Evolutionary conservation across 2,888 invertebrate species (phyloP), one percentile per base, ranked within the genome.

Genomic region (Pycnomerus fuliginosus): DNA sequence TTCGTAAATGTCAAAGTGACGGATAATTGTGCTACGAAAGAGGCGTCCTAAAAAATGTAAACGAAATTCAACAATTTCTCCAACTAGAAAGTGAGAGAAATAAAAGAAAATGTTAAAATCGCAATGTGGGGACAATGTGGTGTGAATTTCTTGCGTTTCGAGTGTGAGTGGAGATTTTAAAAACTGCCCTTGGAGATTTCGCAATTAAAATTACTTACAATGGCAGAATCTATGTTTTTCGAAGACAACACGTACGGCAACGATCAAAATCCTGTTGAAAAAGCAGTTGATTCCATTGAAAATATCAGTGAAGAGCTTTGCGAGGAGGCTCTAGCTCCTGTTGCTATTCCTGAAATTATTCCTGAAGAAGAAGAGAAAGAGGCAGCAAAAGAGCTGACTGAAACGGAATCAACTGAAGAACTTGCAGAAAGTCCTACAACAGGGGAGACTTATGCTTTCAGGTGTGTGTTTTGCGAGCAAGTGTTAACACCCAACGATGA

Each of bases 401-500:
- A 39, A 5, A 12, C 17, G 10, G 44, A 38, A 7, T 11, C 42
- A 3, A 53, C 43, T 37, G 65, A 68, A 41, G 68, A 65, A 38
- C 62, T 62, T 44, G 67, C 67, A 11, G 68, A 72, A 59, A 73
- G 72, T 45, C 71, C 71, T 4, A 68, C 72, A 16, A 71, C 71
- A 7, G 66, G 64, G 12, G 69, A 69, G 41, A 60, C 53, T 36
- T 68, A 59, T 53, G 61, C 64, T 29, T 71, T 67, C 42, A 73
- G 71, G 53, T 73, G 73, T 54, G 64, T 70, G 29, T 73, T 71
- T 59, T 73, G 73, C 58, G 71, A 71, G 39, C 75, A 76, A 60
- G 60, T 72, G 27, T 71, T 85, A 33, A 74, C 74, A 24, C 68
- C 74, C 22, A 74, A 70, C 24, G 82, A 83, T 62, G 76, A 79